A percentile compares a stretch with the other conserved stretches of the same genome.
Evolutionary conservation across 2,113 vertebrate genomes (phyloP).

Genomic region (Struthidea cinerea): DNA sequence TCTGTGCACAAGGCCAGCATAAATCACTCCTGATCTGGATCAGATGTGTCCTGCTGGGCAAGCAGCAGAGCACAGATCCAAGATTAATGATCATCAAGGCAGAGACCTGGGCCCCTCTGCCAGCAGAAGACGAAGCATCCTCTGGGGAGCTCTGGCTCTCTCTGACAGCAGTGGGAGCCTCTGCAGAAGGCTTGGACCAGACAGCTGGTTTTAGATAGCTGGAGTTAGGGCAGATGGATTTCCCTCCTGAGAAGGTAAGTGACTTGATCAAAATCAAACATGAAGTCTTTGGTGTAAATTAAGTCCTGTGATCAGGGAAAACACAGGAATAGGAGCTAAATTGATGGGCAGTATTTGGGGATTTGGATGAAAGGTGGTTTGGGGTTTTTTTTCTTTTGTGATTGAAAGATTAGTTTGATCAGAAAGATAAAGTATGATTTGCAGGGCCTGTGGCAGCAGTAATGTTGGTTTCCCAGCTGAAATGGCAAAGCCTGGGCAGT

Average conservation of each 20-base stretch:
- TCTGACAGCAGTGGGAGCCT: neutral
- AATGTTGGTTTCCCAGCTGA: neutral
- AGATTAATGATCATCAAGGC: slow-evolving; percentile 28
- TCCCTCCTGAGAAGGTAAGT: neutral
- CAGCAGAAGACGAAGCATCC: slow-evolving; percentile 46
- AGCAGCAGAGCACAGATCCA: slow-evolving; percentile 10
- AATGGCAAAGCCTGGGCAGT: neutral
- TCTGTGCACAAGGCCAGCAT: slow-evolving; percentile 10
- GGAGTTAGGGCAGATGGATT: neutral
- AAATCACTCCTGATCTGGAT: slow-evolving; percentile 49
- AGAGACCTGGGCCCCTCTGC: neutral
- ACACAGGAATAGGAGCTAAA: neutral
- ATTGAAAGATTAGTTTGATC: neutral
- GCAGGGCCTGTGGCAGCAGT: neutral
- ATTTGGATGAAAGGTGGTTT: neutral
- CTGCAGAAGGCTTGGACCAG: neutral
- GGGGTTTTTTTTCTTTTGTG: neutral
- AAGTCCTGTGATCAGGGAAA: neutral
- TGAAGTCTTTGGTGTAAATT: neutral
- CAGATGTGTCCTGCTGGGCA: slow-evolving; percentile 53
- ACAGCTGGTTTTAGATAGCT: neutral
- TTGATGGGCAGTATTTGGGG: neutral
- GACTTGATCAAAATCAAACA: slow-evolving; percentile 17
- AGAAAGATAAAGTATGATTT: neutral
- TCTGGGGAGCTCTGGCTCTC: neutral